Evolutionary conservation across 2,113 vertebrate genomes (phyloP), one percentile per base, ranked within the genome.

Genomic region (Marmota flaviventris): DNA sequence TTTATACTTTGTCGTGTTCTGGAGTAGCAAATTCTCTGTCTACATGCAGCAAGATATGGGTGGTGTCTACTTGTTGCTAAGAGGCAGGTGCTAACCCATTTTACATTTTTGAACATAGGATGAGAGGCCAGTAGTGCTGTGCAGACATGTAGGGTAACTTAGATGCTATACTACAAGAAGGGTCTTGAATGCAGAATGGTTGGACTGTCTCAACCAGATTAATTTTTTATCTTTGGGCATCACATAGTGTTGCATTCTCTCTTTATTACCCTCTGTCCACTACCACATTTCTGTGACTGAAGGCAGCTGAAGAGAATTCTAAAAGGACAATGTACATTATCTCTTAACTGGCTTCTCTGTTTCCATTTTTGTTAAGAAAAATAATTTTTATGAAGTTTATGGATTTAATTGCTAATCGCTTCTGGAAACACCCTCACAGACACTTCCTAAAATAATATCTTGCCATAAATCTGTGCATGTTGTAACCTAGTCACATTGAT

Each of bases 91-190:
- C 14, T 45, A 25, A 32, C 1, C 5, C 51, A 25, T 7, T 45
- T n/a, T 37, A 34, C 37, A 11, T 61, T 87, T 34, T 45, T 56
- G 45, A 25, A 45, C 27, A 29, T 2, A 8, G 9, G 2, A 13
- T 29, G 6, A 25, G 2, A 4, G 1, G 29, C 51, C 11, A 3
- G 16, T 3, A 75, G n/a, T 17, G 11, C n/a, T 34, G 37, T 25
- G 45, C 7, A 42, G 39, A 42, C 39, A 63, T 63, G 42, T 17
- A 1, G 22, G 25, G n/a, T 34, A 29, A 87, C 45, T 32, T 27
- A 22, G 20, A 48, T 37, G 32, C 58, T 32, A 5, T 0, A 2
- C 11, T 20, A 0, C 7, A 29, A 4, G 32, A 78, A 75, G 32
- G 29, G 11, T 39, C 42, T 58, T 22, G 12, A 81, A 67, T 13